Percentiles rank a stretch among this genome's conserved stretches.
phyloP scores from a whole-genome alignment of 2,888 invertebrate genomes.

The Coelopa pilipes region DNA sequence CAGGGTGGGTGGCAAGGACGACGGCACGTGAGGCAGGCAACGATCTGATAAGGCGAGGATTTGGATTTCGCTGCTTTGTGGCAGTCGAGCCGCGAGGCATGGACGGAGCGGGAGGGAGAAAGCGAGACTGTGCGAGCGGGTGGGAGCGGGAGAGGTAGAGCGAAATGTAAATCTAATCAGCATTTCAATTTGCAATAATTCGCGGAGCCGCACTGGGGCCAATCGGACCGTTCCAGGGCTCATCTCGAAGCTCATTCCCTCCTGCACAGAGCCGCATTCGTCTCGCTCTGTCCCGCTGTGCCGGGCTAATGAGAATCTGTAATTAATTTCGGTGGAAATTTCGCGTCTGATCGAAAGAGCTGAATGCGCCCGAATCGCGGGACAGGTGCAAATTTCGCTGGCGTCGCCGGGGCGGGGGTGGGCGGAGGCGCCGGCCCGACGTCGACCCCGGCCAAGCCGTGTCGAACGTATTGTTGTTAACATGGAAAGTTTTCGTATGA shows the following conservation, averaged over 20 bases:
- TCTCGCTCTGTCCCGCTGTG: slow-evolving; percentile 17
- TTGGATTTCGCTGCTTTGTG: too few relatives aligned
- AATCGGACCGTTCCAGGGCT: too few relatives aligned
- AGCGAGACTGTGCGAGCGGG: too few relatives aligned
- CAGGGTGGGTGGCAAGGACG: too few relatives aligned
- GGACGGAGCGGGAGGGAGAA: too few relatives aligned
- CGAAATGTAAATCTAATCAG: slow-evolving; percentile 4
- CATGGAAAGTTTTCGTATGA: slow-evolving; percentile 26
- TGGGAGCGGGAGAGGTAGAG: background rate
- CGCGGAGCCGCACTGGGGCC: background rate
- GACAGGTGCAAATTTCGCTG: slow-evolving; percentile 16
- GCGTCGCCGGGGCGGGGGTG: background rate
- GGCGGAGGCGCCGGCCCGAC: background rate
- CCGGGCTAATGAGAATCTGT: background rate
- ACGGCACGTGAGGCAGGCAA: too few relatives aligned
- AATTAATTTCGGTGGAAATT: slow-evolving; percentile 22
- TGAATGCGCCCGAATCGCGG: slow-evolving; percentile 3
- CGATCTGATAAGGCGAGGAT: too few relatives aligned
- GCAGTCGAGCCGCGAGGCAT: too few relatives aligned
- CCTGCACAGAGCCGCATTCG: too few relatives aligned
- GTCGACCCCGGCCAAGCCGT: background rate
- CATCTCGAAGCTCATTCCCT: too few relatives aligned
- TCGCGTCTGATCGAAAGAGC: slow-evolving; percentile 18
- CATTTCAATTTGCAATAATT: slow-evolving; percentile 3
- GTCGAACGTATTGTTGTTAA: slow-evolving; percentile 10